Conservation (phyloP, 2,113 vertebrate species). For the Physeter macrocephalus region DNA sequence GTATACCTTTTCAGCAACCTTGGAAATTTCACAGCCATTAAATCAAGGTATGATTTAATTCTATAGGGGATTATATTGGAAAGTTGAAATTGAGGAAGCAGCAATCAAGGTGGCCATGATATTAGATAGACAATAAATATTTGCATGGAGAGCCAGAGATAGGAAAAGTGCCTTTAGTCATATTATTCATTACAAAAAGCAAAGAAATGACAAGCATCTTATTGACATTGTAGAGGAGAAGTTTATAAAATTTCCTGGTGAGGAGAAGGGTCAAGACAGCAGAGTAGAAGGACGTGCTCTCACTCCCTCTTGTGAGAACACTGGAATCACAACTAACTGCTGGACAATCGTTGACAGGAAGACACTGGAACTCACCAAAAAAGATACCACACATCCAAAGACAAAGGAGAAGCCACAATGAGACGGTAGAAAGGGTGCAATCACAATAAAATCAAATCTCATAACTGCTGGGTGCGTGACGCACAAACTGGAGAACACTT, state of each 20-base stretch:
- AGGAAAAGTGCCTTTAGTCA: neutral
- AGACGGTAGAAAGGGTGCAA: no score
- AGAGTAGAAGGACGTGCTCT: no score
- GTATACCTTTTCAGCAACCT: neutral
- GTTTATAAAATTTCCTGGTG: neutral
- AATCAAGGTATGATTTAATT: neutral
- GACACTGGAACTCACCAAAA: no score
- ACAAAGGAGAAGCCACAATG: no score
- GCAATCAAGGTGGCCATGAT: neutral
- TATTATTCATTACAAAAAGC: neutral
- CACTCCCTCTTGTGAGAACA: no score
- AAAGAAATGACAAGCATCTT: neutral
- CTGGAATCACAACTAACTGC: no score
- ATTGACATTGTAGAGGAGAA: neutral
- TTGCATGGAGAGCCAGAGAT: neutral
- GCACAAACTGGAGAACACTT: no score
- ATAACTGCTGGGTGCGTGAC: no score
- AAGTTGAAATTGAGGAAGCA: neutral
- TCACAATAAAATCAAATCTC: no score
- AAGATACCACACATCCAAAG: no score
- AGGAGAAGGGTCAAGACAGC: no score
- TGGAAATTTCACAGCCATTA: neutral
- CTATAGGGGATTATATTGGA: neutral
- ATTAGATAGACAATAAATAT: neutral
- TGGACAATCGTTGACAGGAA: no score